A percentile compares a stretch with the other conserved stretches of the same genome.
Evolutionary conservation across 2,113 vertebrate species (phyloP).

Genomic region (Cyrtonyx montezumae): DNA sequence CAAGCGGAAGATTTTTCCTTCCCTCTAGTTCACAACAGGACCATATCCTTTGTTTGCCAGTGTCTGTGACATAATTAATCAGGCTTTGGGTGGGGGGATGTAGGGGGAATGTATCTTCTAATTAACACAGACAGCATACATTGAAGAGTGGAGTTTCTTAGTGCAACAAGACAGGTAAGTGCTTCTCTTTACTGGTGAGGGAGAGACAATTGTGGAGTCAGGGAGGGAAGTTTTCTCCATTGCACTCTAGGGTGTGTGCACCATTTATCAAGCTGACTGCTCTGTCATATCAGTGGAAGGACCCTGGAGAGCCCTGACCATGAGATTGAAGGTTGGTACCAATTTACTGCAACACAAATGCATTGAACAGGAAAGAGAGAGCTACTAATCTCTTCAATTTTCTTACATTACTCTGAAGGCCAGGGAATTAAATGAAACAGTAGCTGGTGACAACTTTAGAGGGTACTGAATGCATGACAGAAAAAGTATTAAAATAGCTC

Average conservation of each 20-base stretch:
- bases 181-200: constrained; percentile 9
- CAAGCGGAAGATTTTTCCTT: background rate
- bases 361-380: constrained; percentile 76
- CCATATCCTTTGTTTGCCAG: constrained; percentile 4
- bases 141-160: background rate
- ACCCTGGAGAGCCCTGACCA: constrained; percentile 77
- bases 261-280: constrained; percentile 78
- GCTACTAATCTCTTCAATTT: constrained; percentile 80
- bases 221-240: constrained; percentile 33
- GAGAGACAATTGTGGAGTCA: constrained; percentile 11
- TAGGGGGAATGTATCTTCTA: constrained; percentile 1
- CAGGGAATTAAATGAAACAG: constrained; percentile 81
- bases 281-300: constrained; percentile 76
- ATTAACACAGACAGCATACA: constrained; percentile 41
- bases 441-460: constrained; percentile 75
- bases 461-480: constrained; percentile 72
- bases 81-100: background rate
- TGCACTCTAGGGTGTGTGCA: constrained; percentile 3
- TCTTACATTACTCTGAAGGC: constrained; percentile 81
- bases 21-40: background rate
- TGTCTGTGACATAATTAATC: constrained; percentile 53
- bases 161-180: background rate
- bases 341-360: constrained; percentile 78
- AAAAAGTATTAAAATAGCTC: constrained; percentile 77
- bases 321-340: constrained; percentile 78